Base-by-base conservation (phyloP, 2,888 invertebrate species). In the Lasioglossum vierecki region DNA sequence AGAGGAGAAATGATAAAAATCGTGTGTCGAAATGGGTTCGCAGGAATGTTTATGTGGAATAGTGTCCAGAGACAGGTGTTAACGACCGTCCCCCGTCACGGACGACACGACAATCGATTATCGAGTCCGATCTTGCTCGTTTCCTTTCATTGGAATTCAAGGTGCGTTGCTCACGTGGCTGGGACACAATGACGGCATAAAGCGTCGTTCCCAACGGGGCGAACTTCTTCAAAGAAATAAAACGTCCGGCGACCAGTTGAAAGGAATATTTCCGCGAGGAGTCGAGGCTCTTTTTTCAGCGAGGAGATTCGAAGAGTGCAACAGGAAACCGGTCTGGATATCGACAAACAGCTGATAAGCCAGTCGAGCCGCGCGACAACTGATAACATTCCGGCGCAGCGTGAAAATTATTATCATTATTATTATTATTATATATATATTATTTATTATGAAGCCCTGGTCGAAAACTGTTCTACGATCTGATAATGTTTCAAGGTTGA, bases 71-170 rank as follows among this genome's bases (percentile, higher is more conserved):
- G 26, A 30, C 44, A 63, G 39, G 39, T 39, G 57, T 82, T 79
- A 68, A 74, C 22, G 70, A 79, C 30, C 60, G 26, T 46, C 30
- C 68, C 13, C 18, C 30, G 60, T 49, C 41, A 41, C 44, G 49
- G 26, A 13, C 41, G 71, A 49, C 44, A 26, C 35, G 18, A 71
- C 74, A 39, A 75, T 82, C 70, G 30, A 75, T 82, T 82, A 63
- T 60, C 82, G 26, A 68, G 60, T 75, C 46, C 35, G 26, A 30
- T 79, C 70, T 77, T 49, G 46, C 53, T 35, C 66, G 44, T 60
- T 75, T 68, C 71, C 18, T 71, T 75, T 60, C 80, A 41, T 68
- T 68, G 79, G 73, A 80, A 82, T 82, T 75, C 82, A 30, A 60
- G 80, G 71, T 75, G 44, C 30, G 75, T 39, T 57, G 13, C 49